Percentiles rank a stretch among this genome's conserved stretches.
Evolutionary conservation across 1,140 invertebrate species (phyloP).

Genomic region (Acromyrmex charruanus): DNA sequence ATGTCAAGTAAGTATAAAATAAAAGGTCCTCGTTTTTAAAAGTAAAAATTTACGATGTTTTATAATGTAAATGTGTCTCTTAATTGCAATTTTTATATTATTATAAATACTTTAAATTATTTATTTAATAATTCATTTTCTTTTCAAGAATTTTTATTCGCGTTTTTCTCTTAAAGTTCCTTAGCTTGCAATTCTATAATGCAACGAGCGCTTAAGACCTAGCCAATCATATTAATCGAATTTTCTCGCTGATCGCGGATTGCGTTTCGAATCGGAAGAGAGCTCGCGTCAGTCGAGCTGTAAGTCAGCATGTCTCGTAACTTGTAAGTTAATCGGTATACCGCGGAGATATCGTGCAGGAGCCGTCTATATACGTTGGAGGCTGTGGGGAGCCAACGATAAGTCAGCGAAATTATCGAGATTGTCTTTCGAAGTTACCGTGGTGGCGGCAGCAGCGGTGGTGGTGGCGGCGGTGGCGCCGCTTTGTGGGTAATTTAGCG

Average conservation of each 20-base stretch:
- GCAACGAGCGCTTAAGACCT: neutral
- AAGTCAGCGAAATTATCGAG: slow-evolving; percentile 77
- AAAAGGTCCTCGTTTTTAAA: neutral
- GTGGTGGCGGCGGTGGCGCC: slow-evolving; percentile 8
- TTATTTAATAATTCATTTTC: neutral
- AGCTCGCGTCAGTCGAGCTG: slow-evolving; percentile 20
- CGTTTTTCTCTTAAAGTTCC: neutral
- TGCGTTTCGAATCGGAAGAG: slow-evolving; percentile 41
- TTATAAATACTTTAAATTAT: neutral
- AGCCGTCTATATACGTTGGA: slow-evolving; percentile 10
- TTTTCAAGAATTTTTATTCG: neutral
- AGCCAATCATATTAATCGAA: slow-evolving; percentile 25
- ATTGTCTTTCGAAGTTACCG: slow-evolving; percentile 77
- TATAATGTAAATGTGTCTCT: neutral
- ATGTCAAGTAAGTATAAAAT: neutral
- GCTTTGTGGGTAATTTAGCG: slow-evolving; percentile 74
- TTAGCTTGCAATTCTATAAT: neutral
- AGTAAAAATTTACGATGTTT: neutral
- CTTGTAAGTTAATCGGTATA: slow-evolving; percentile 63
- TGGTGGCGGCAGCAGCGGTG: neutral
- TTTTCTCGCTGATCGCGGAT: slow-evolving; percentile 55
- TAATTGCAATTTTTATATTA: neutral
- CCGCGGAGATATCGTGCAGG: slow-evolving; percentile 31
- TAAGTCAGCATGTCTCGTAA: slow-evolving; percentile 57
- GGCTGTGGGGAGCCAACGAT: slow-evolving; percentile 52